Evolutionary conservation across 2,113 vertebrate species (phyloP).

Genomic region (Megaptera novaeangliae): DNA sequence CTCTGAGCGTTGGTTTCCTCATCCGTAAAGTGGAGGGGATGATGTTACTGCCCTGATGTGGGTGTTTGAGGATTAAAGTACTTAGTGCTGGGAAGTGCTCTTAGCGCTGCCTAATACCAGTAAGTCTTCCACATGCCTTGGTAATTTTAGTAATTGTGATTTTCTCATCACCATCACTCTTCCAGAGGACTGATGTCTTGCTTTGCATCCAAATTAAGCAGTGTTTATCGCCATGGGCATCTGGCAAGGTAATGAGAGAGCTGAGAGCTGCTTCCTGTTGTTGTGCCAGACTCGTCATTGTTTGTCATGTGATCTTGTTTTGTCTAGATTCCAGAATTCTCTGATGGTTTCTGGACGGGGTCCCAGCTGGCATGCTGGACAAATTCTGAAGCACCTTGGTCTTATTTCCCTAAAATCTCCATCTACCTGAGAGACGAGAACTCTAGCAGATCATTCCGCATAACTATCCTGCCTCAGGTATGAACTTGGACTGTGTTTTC

Average conservation of each 20-base stretch:
- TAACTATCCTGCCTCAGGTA: constrained; percentile 96
- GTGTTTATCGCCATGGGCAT: background rate
- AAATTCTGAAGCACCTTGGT: constrained; percentile 90
- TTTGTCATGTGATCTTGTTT: background rate
- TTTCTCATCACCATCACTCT: background rate
- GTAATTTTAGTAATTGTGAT: accelerated
- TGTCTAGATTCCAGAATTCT: constrained; percentile 91
- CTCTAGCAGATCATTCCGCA: constrained; percentile 91
- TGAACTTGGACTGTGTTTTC: background rate
- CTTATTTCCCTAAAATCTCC: constrained; percentile 94
- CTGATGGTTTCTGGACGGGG: constrained; percentile 93
- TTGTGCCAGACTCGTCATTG: background rate
- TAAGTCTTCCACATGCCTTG: accelerated
- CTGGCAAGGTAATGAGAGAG: background rate
- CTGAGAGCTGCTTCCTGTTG: background rate
- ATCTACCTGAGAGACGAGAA: constrained; percentile 94
- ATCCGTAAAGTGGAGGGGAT: accelerated
- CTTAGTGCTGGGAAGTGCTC: accelerated
- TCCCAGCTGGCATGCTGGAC: constrained; percentile 95
- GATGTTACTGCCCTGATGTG: accelerated
- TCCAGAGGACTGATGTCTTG: background rate
- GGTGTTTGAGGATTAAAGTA: accelerated
- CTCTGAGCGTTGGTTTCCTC: background rate
- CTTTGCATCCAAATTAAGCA: background rate
- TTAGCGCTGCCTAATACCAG: accelerated